Evolutionary conservation across 2,888 invertebrate species (phyloP), one percentile per base, ranked within the genome.

Genomic region (Eudasyphora cyanicolor): DNA sequence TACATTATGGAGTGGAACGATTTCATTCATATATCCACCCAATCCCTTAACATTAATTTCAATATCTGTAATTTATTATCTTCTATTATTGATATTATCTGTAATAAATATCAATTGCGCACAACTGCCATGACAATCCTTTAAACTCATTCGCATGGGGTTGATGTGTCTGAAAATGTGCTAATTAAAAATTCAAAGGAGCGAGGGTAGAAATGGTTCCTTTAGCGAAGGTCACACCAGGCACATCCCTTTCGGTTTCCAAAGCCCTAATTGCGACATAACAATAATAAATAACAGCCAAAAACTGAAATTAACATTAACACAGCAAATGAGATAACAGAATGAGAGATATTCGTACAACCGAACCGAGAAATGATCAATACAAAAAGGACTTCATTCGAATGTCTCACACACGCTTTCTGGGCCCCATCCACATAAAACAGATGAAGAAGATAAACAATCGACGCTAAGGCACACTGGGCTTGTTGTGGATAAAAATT

Each of bases 261-360:
- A 27, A 57, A 24, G 10, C 57, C 24, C 57, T 27, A 57, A 57
- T 57, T 57, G 27, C 27, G 57, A 7, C 24, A 57, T 57, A 27
- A 57, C 27, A 57, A 57, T 57, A 57, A 57, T 57, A 57, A 57
- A 57, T 27, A 24, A 57, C 57, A 24, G 27, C 57, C 24, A 57
- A 27, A 6, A 24, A 57, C 14, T 24, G 57, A 14, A 24, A 57
- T 45, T 45, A 45, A 45, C 45, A 45, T 38, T 38, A 38, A 38
- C 2, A 57, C 57, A 27, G 10, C 19, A 21, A 21, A 51, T 21
- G 57, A 57, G 27, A 57, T 57, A 57, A 24, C 57, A 24, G 4
- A 45, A 14, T 45, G 45, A 45, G 45, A 45, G 14, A 45, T 45
- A 12, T 2, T 12, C 45, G n/a, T 4, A 45, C 45, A 12, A 6